These are phyloP conservation scores for Drosophila crucigera DNA, from an alignment of 2,888 invertebrate genomes.

Conservation along the genomic window DNA sequence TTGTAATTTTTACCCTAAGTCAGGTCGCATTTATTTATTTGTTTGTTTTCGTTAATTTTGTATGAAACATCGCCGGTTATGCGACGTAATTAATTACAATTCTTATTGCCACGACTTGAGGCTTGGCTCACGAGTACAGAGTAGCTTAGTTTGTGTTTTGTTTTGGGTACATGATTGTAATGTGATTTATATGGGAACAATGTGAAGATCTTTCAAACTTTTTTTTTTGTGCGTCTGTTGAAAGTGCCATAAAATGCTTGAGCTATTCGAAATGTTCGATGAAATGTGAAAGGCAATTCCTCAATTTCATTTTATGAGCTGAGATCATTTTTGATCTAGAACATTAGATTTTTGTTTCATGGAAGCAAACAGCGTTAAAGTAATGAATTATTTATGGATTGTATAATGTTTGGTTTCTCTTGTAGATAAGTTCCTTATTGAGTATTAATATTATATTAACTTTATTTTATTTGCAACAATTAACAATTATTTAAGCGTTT, in stretches of 20 bases:
- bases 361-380: background rate
- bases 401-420: background rate
- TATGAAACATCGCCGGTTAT: constrained; percentile 45
- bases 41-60: constrained; percentile 60
- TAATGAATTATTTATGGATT: background rate
- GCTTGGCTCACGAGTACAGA: constrained; percentile 36
- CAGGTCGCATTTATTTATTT: constrained; percentile 69
- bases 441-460: background rate
- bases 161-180: constrained; percentile 29
- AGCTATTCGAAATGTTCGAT: constrained; percentile 64
- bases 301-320: constrained; percentile 72
- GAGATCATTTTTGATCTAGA: constrained; percentile 48
- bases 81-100: constrained; percentile 74
- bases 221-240: constrained; percentile 26
- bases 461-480: background rate
- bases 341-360: background rate
- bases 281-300: constrained; percentile 69
- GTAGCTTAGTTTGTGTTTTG: constrained; percentile 18
- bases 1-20: constrained; percentile 19
- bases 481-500: background rate
- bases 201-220: constrained; percentile 29
- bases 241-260: constrained; percentile 72
- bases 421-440: background rate
- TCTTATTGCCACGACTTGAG: constrained; percentile 75
- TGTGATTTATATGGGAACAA: constrained; percentile 75